Conservation (phyloP, 2,797 vertebrate genomes). For the Pseudochirops corinnae region DNA sequence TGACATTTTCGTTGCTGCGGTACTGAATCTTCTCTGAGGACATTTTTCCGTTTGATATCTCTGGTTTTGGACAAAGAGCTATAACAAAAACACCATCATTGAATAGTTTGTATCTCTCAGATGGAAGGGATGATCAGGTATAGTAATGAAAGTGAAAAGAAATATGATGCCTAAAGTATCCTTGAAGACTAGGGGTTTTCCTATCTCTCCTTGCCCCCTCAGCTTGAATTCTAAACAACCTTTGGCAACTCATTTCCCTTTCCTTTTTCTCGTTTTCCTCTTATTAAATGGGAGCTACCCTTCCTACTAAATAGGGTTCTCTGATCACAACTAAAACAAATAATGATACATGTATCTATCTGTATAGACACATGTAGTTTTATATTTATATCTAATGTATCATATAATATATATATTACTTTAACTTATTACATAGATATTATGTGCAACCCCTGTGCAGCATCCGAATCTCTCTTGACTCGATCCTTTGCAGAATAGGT, state of each 20-base stretch:
- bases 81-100: constrained; percentile 42
- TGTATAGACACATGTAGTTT: not conserved
- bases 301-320: not conserved
- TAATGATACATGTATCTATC: not conserved
- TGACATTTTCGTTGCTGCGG: constrained; percentile 1
- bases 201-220: not conserved
- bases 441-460: constrained; percentile 75
- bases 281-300: not conserved
- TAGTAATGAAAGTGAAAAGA: not conserved
- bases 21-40: constrained; percentile 27
- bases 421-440: no score
- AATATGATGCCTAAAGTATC: not conserved
- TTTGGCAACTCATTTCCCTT: not conserved
- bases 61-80: constrained; percentile 67
- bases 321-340: not conserved
- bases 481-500: constrained; percentile 83
- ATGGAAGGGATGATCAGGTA: not conserved
- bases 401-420: not conserved
- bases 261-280: not conserved
- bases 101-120: not conserved
- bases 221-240: not conserved
- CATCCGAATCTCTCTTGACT: constrained; percentile 84
- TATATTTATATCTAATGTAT: not conserved
- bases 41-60: constrained; percentile 44
- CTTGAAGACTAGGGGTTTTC: not conserved